These are phyloP conservation scores for Pseudomyrmex pallidus DNA, from an alignment of 1,140 invertebrate species.

Conservation along the genomic window DNA sequence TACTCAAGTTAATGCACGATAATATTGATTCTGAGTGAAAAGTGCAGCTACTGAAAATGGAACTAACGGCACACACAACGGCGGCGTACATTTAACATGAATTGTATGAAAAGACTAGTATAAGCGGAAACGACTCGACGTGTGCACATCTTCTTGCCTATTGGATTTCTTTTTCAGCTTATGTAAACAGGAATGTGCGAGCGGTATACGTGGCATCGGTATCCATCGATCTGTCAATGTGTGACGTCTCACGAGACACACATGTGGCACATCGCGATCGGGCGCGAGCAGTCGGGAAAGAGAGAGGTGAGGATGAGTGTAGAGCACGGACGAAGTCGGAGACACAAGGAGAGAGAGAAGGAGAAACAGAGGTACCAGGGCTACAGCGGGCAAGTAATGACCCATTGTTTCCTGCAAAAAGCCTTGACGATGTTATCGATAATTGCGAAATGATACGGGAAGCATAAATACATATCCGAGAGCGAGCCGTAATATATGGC, in stretches of 20 bases:
- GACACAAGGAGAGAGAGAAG: slow-evolving; percentile 22
- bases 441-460: slow-evolving; percentile 85
- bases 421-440: slow-evolving; percentile 85
- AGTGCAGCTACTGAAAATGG: not conserved
- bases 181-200: slow-evolving; percentile 21
- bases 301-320: slow-evolving; percentile 6
- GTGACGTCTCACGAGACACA: slow-evolving; percentile 30
- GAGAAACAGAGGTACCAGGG: slow-evolving; percentile 48
- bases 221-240: slow-evolving; percentile 44
- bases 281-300: not conserved
- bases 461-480: slow-evolving; percentile 83
- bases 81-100: too few species aligned
- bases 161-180: slow-evolving; percentile 12
- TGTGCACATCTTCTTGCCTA: not conserved
- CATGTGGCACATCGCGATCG: slow-evolving; percentile 15
- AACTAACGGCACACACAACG: not conserved
- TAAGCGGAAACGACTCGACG: not conserved
- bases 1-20: not conserved
- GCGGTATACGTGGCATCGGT: not conserved
- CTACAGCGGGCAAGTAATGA: slow-evolving; percentile 80
- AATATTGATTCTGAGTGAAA: not conserved
- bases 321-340: slow-evolving; percentile 2
- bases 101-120: not conserved
- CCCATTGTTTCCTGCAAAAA: slow-evolving; percentile 85
- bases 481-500: slow-evolving; percentile 77